phyloP scores from a whole-genome alignment of 2,888 invertebrate genomes.

The Lucinisca nassula region DNA sequence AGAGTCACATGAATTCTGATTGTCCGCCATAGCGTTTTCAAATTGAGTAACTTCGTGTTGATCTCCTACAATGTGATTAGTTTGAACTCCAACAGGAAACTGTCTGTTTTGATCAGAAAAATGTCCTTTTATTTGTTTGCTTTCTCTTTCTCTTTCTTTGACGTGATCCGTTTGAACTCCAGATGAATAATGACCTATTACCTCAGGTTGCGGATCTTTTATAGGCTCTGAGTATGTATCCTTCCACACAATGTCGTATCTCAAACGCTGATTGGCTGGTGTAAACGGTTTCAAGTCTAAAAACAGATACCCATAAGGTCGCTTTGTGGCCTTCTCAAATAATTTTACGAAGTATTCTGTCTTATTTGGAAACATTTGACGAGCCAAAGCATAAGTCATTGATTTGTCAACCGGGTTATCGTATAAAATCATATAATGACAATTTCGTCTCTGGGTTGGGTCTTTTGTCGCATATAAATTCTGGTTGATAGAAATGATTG shows the following conservation, averaged over 20 bases:
- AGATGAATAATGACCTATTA: no score
- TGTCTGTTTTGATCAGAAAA: no score
- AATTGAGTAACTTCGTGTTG: background rate
- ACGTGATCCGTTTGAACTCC: no score
- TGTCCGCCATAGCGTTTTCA: slow-evolving; percentile 16
- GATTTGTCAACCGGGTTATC: slow-evolving; percentile 37
- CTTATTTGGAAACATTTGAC: slow-evolving; percentile 24
- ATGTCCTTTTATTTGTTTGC: no score
- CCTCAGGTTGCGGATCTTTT: no score
- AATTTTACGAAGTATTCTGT: background rate
- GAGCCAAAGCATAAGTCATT: slow-evolving; percentile 12
- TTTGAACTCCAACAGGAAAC: background rate
- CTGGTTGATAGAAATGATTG: slow-evolving; percentile 8
- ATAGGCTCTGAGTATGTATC: no score
- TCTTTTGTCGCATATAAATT: slow-evolving; percentile 28
- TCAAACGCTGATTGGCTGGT: background rate
- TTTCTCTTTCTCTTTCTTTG: no score
- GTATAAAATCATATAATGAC: slow-evolving; percentile 39
- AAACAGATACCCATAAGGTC: background rate
- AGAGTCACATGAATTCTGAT: slow-evolving; percentile 36
- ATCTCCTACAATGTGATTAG: slow-evolving; percentile 15
- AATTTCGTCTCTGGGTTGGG: slow-evolving; percentile 24
- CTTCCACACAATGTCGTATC: background rate
- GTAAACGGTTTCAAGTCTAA: slow-evolving; percentile 18
- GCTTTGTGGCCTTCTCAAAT: background rate